Conservation (phyloP, 2,797 vertebrate species). For the Karalla daura region DNA sequence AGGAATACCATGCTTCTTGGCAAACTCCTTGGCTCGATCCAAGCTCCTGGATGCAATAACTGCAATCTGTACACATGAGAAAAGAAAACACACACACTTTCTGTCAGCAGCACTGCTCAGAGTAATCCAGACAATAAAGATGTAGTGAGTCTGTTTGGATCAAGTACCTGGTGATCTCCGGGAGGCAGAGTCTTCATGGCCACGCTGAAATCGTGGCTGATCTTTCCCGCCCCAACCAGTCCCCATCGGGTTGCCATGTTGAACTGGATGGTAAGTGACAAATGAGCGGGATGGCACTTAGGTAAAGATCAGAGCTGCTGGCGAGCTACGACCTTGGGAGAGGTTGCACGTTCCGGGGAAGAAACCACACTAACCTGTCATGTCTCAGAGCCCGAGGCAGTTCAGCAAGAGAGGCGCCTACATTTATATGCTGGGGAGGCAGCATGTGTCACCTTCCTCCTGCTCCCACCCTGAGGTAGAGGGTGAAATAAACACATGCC, state of each 20-base stretch:
- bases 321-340: conserved; percentile 65
- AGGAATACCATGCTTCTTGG: conserved; percentile 76
- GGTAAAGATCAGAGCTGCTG: conserved; percentile 48
- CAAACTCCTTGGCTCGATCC: conserved; percentile 77
- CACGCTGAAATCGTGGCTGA: conserved; percentile 84
- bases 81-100: conserved; percentile 16
- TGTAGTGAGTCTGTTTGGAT: conserved; percentile 10
- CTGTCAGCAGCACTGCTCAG: conserved; percentile 9
- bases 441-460: conserved; percentile 64
- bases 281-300: conserved; percentile 42
- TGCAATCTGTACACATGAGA: conserved; percentile 67
- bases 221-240: conserved; percentile 81
- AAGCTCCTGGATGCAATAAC: conserved; percentile 81
- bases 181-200: conserved; percentile 78
- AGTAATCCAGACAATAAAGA: neutral
- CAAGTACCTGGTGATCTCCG: conserved; percentile 81
- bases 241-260: conserved; percentile 84
- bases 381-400: conserved; percentile 41
- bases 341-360: conserved; percentile 49
- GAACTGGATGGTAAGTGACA: conserved; percentile 48
- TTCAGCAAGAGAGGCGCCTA: conserved; percentile 33
- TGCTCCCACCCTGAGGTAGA: conserved; percentile 57
- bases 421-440: conserved; percentile 74
- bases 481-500: conserved; percentile 38
- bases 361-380: conserved; percentile 54